phyloP scores from a whole-genome alignment of 1,140 invertebrate genomes.

The Grapholita molesta region DNA sequence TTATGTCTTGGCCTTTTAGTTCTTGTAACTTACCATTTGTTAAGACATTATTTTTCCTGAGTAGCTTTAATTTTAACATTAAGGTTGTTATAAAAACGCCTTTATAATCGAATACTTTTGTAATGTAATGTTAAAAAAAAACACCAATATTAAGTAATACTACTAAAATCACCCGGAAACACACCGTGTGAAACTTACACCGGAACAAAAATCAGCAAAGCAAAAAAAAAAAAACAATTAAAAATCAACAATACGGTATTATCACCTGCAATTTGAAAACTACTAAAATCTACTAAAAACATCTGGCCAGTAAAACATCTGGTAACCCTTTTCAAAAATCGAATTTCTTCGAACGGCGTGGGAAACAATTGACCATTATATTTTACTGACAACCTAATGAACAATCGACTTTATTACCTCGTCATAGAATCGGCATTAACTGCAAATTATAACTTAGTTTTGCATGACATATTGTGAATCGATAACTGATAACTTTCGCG shows the following conservation, averaged over 20 bases:
- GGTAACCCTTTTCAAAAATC: slow-evolving; percentile 30
- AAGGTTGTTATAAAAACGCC: too few species aligned
- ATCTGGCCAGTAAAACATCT: slow-evolving; percentile 30
- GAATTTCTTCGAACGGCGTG: slow-evolving; percentile 20
- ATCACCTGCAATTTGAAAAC: neutral
- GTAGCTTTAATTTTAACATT: too few species aligned
- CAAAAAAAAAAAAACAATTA: neutral
- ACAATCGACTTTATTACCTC: neutral
- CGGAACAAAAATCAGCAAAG: neutral
- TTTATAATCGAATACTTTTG: too few species aligned
- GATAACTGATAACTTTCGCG: slow-evolving; percentile 19
- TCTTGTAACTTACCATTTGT: too few species aligned
- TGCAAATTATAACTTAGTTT: neutral
- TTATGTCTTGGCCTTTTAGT: too few species aligned
- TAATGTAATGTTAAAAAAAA: too few species aligned
- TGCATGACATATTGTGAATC: slow-evolving; percentile 39
- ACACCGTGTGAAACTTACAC: neutral
- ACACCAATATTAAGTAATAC: neutral
- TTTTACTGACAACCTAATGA: neutral
- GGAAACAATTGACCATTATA: slow-evolving; percentile 14
- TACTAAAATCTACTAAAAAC: slow-evolving; percentile 14
- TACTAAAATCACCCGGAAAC: neutral
- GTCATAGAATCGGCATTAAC: neutral
- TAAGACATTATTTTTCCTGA: too few species aligned
- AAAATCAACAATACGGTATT: neutral